A percentile compares a stretch with the other conserved stretches of the same genome.
These are phyloP conservation scores for Conus canariensis DNA, from an alignment of 2,888 invertebrate species.

Conservation along the genomic window DNA sequence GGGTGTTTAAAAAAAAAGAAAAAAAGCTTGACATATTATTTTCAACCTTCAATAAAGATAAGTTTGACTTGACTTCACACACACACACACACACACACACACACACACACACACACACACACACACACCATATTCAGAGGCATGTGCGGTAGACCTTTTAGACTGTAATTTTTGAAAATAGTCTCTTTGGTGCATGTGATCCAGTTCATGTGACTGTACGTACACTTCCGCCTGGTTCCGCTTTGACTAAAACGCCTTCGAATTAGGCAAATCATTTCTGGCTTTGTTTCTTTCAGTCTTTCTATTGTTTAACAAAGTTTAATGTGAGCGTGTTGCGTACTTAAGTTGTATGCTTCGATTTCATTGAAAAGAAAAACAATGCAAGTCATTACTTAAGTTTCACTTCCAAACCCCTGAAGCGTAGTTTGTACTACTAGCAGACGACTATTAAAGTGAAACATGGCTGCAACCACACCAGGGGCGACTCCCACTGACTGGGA, in stretches of 20 bases:
- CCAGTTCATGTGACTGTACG: constrained; percentile 5
- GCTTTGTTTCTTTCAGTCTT: background rate
- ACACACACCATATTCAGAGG: too few species aligned
- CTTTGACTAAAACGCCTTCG: background rate
- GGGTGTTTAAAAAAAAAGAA: too few species aligned
- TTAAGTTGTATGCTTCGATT: background rate
- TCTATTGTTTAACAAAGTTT: background rate
- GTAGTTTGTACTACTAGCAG: background rate
- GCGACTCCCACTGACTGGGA: constrained; percentile 75
- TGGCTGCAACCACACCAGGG: constrained; percentile 47
- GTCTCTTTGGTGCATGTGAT: background rate
- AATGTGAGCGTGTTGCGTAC: background rate
- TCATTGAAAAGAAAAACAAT: background rate
- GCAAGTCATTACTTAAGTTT: background rate
- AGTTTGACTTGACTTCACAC: too few species aligned
- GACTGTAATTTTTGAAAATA: background rate
- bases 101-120: background rate
- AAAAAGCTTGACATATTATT: too few species aligned
- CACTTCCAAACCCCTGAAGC: background rate
- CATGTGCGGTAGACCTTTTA: background rate
- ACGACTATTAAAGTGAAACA: constrained; percentile 33
- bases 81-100: too few species aligned
- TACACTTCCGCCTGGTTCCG: constrained; percentile 24
- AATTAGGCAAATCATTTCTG: background rate
- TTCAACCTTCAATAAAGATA: too few species aligned